These are phyloP conservation scores for Dallia pectoralis DNA, from an alignment of 2,797 vertebrate species.

Conservation along the genomic window DNA sequence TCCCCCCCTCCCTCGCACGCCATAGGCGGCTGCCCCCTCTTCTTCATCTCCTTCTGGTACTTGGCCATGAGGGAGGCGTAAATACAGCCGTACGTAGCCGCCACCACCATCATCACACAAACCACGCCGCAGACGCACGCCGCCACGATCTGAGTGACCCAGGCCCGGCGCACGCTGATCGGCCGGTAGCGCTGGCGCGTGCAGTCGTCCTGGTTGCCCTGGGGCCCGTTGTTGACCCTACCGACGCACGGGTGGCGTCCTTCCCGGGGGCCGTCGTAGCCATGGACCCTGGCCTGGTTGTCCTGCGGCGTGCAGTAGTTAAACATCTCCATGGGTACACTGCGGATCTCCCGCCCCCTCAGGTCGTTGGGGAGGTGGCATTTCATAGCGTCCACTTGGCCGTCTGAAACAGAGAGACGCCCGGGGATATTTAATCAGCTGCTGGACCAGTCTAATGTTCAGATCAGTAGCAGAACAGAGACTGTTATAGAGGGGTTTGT, in stretches of 20 bases:
- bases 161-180: constrained; percentile 85
- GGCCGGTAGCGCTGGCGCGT: constrained; percentile 85
- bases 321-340: constrained; percentile 96
- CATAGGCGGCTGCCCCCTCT: constrained; percentile 79
- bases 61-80: constrained; percentile 93
- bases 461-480: not conserved
- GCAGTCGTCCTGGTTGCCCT: constrained; percentile 73
- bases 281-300: constrained; percentile 65
- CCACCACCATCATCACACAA: constrained; percentile 96
- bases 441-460: not conserved
- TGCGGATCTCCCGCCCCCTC: constrained; percentile 87
- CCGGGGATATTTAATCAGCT: not conserved
- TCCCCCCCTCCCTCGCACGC: constrained; percentile 76
- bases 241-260: constrained; percentile 49
- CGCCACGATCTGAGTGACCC: constrained; percentile 90
- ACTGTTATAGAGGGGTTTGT: not conserved
- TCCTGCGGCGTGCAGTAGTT: constrained; percentile 83
- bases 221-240: constrained; percentile 37
- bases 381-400: constrained; percentile 83
- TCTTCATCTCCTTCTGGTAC: constrained; percentile 86
- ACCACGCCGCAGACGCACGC: constrained; percentile 92
- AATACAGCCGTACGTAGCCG: constrained; percentile 91
- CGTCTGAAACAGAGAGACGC: constrained; percentile 60
- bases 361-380: constrained; percentile 89
- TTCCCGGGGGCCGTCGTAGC: constrained; percentile 52